Evolutionary conservation across 1,140 invertebrate genomes (phyloP).

Genomic region (Trachelipus rathkii): DNA sequence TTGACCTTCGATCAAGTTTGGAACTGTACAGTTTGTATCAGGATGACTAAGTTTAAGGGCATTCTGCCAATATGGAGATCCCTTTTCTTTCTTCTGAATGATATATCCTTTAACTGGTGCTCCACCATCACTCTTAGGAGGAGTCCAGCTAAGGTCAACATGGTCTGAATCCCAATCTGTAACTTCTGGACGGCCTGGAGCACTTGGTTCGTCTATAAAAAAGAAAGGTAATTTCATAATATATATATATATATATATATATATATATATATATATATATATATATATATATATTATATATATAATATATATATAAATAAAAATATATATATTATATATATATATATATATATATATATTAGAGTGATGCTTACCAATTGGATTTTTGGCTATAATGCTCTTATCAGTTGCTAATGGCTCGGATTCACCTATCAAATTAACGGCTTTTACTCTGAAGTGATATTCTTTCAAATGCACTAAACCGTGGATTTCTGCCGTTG

Average conservation of each 20-base stretch:
- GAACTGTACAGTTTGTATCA: constrained; percentile 71
- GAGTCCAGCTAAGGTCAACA: constrained; percentile 83
- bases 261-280: constrained; percentile 23
- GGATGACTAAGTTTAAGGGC: constrained; percentile 75
- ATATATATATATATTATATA: constrained; percentile 36
- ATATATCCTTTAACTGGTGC: constrained; percentile 88
- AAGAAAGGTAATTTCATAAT: neutral
- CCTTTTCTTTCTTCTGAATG: constrained; percentile 92
- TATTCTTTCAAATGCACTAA: constrained; percentile 91
- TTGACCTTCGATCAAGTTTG: constrained; percentile 84
- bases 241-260: constrained; percentile 16
- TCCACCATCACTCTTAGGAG: constrained; percentile 80
- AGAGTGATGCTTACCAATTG: constrained; percentile 67
- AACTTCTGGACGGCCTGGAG: constrained; percentile 81
- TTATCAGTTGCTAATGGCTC: constrained; percentile 79
- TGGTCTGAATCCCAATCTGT: constrained; percentile 90
- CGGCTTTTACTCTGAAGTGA: constrained; percentile 74
- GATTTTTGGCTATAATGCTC: constrained; percentile 88
- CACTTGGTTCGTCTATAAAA: constrained; percentile 73
- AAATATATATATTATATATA: neutral
- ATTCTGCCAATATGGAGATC: constrained; percentile 82
- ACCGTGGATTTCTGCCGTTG: constrained; percentile 75
- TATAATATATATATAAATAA: constrained; percentile 19
- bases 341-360: neutral
- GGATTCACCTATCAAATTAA: constrained; percentile 92